Evolutionary conservation across 1,140 invertebrate species (phyloP).

Genomic region (Vanessa tameamea): DNA sequence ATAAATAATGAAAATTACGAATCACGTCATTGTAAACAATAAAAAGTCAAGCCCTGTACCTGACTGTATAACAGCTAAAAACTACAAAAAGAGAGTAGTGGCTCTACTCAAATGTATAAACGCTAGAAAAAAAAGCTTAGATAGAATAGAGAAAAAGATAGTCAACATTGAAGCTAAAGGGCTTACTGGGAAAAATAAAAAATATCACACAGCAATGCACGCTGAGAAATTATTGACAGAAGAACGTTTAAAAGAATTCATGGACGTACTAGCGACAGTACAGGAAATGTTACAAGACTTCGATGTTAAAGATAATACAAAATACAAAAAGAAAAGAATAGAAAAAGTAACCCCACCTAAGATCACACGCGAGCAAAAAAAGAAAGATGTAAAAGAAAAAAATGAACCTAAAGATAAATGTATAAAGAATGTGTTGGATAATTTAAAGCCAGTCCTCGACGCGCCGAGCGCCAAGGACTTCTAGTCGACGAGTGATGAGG

Average conservation of each 20-base stretch:
- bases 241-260: slow-evolving; percentile 51
- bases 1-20: too few species aligned
- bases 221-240: slow-evolving; percentile 55
- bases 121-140: slow-evolving; percentile 45
- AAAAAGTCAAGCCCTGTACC: too few species aligned
- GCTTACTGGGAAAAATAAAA: slow-evolving; percentile 56
- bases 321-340: slow-evolving; percentile 46
- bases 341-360: slow-evolving; percentile 10
- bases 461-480: slow-evolving; percentile 76
- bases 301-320: slow-evolving; percentile 47
- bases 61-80: slow-evolving; percentile 51
- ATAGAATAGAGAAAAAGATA: slow-evolving; percentile 57
- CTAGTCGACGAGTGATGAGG: slow-evolving; percentile 55
- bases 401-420: slow-evolving; percentile 29
- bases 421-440: slow-evolving; percentile 51
- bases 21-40: too few species aligned
- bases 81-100: slow-evolving; percentile 56
- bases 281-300: slow-evolving; percentile 64
- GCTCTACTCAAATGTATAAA: slow-evolving; percentile 54
- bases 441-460: slow-evolving; percentile 58
- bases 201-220: slow-evolving; percentile 63
- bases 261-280: slow-evolving; percentile 47
- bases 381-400: slow-evolving; percentile 41
- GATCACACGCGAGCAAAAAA: slow-evolving; percentile 33
- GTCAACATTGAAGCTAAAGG: slow-evolving; percentile 56